Evolutionary conservation across 1,140 invertebrate species (phyloP).

Genomic region (Hylaeus anthracinus): DNA sequence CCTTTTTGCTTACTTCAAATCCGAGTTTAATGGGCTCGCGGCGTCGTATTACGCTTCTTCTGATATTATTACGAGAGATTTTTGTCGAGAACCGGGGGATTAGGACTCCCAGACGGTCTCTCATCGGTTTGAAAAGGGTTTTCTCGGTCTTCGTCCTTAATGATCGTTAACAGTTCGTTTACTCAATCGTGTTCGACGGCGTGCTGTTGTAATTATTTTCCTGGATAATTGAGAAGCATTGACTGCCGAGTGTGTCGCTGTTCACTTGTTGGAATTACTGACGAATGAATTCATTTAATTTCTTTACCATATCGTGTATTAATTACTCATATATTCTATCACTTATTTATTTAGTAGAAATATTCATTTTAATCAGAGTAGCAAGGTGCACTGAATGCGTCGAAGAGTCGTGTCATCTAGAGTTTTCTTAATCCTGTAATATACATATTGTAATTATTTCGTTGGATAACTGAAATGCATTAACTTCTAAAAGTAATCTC

Average conservation of each 20-base stretch:
- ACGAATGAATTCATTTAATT: too few species aligned
- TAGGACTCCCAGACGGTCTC: not conserved
- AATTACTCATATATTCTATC: too few species aligned
- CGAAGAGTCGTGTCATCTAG: too few species aligned
- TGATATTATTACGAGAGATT: slow-evolving; percentile 41
- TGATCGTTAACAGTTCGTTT: slow-evolving; percentile 38
- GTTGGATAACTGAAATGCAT: too few species aligned
- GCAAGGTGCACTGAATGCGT: too few species aligned
- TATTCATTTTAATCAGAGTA: too few species aligned
- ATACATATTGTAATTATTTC: too few species aligned
- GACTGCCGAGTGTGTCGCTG: not conserved
- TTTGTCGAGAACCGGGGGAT: slow-evolving; percentile 5
- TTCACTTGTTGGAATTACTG: too few species aligned
- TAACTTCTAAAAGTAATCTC: too few species aligned
- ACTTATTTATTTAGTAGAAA: too few species aligned
- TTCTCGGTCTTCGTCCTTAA: not conserved
- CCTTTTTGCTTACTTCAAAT: slow-evolving; percentile 13
- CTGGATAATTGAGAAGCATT: slow-evolving; percentile 8
- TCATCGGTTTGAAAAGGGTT: not conserved
- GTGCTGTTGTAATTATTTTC: slow-evolving; percentile 13
- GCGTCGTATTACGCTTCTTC: slow-evolving; percentile 22
- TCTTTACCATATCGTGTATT: too few species aligned
- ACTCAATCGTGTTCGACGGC: slow-evolving; percentile 23
- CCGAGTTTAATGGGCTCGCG: slow-evolving; percentile 43
- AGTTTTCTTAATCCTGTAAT: too few species aligned